Conservation (phyloP, 2,888 invertebrate genomes). For the Limnephilus marmoratus region DNA sequence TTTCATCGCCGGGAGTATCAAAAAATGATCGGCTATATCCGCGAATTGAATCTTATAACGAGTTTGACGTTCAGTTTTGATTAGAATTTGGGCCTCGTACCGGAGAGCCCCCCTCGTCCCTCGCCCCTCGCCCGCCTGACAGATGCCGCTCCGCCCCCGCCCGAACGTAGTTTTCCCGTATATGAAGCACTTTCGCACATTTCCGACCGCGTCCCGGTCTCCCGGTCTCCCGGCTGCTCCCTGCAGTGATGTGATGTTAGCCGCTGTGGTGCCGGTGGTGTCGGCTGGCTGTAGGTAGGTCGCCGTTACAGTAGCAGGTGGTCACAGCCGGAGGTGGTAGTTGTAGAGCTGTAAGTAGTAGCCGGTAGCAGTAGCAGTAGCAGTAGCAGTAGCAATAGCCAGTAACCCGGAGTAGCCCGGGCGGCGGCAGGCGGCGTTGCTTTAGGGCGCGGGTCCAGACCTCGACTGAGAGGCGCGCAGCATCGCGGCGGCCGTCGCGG, state of each 20-base stretch:
- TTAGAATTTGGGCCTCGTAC: neutral
- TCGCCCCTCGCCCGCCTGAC: slow-evolving; percentile 14
- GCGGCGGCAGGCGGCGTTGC: slow-evolving; percentile 64
- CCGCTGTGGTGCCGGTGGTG: neutral
- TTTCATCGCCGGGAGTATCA: neutral
- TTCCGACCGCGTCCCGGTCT: slow-evolving; percentile 14
- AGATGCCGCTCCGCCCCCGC: slow-evolving; percentile 24
- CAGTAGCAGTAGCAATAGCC: slow-evolving; percentile 68
- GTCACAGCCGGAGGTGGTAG: slow-evolving; percentile 69
- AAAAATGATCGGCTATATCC: neutral
- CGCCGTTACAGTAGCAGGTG: slow-evolving; percentile 69
- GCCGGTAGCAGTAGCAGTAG: slow-evolving; percentile 61
- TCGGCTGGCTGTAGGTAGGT: slow-evolving; percentile 68
- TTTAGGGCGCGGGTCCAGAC: slow-evolving; percentile 71
- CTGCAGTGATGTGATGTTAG: no score
- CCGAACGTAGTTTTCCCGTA: slow-evolving; percentile 18
- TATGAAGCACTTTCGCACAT: slow-evolving; percentile 22
- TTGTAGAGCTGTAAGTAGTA: no score
- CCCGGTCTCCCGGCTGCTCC: neutral
- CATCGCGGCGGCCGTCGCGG: slow-evolving; percentile 79
- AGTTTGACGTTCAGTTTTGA: slow-evolving; percentile 17
- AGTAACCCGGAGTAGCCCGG: slow-evolving; percentile 68
- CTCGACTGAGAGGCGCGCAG: slow-evolving; percentile 83
- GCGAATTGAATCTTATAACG: slow-evolving; percentile 2
- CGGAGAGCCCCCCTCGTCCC: neutral